These are phyloP conservation scores for Vultur gryphus DNA, from an alignment of 2,797 vertebrate genomes.

Conservation along the genomic window DNA sequence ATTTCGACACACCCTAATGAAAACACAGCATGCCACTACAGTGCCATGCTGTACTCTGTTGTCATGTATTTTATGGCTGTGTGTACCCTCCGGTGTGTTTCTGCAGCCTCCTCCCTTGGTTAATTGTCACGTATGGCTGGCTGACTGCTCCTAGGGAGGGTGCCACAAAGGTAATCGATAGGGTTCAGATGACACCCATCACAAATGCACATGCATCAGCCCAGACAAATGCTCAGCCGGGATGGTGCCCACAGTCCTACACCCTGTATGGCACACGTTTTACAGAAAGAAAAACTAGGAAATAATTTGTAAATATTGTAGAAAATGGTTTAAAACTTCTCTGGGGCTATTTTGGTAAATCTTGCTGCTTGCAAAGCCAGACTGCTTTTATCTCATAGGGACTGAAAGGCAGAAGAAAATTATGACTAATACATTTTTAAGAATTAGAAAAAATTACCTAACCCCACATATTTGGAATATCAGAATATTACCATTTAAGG, in stretches of 20 bases:
- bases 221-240: not conserved
- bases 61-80: not conserved
- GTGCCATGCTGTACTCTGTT: not conserved
- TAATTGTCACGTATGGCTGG: not conserved
- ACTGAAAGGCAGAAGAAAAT: conserved; percentile 8
- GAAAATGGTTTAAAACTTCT: not conserved
- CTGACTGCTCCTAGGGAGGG: not conserved
- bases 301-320: not conserved
- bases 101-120: not conserved
- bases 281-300: not conserved
- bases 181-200: fast-evolving
- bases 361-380: not conserved
- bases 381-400: not conserved
- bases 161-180: not conserved
- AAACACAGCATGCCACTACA: not conserved
- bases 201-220: fast-evolving
- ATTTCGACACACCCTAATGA: not conserved
- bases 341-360: conserved; percentile 2
- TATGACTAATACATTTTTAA: conserved; percentile 29
- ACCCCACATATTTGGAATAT: not conserved
- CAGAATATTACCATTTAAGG: not conserved
- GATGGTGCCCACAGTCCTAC: not conserved
- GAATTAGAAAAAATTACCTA: conserved; percentile 1
- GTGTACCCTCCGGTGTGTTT: fast-evolving
- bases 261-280: not conserved